A percentile compares a stretch with the other conserved stretches of the same genome.
These are phyloP conservation scores for Acanthosepion esculentum DNA, from an alignment of 2,888 invertebrate genomes.

Conservation along the genomic window DNA sequence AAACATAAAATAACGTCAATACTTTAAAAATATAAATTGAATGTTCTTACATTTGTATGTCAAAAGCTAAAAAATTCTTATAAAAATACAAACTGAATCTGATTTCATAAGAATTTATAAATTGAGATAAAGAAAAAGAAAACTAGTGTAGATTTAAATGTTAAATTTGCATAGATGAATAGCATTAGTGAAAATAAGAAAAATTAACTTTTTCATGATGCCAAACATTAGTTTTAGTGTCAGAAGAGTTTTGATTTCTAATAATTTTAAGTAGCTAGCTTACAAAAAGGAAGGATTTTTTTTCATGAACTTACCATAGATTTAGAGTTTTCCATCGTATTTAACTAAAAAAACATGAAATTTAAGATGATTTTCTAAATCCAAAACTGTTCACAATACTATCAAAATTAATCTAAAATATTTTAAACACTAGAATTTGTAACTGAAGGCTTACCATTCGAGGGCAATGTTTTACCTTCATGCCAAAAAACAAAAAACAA, in stretches of 20 bases:
- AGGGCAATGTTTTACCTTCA: too few species aligned
- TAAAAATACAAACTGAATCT: neutral
- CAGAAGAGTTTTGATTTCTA: neutral
- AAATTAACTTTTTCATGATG: slow-evolving; percentile 8
- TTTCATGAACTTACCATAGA: slow-evolving; percentile 33
- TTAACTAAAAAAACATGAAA: slow-evolving; percentile 33
- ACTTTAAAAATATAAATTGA: too few species aligned
- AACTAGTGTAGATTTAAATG: neutral
- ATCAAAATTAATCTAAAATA: neutral
- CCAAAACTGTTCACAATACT: slow-evolving; percentile 33
- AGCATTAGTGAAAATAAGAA: slow-evolving; percentile 11
- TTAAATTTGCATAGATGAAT: neutral
- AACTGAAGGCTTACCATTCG: neutral
- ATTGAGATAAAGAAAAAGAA: neutral
- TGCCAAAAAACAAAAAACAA: too few species aligned
- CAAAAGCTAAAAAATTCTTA: too few species aligned
- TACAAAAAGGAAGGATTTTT: neutral
- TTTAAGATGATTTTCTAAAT: slow-evolving; percentile 18
- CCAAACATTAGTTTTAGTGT: slow-evolving; percentile 33
- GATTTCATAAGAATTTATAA: neutral
- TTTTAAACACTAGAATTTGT: neutral
- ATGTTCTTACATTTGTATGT: too few species aligned
- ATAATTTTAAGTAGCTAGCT: neutral
- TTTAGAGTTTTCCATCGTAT: slow-evolving; percentile 33
- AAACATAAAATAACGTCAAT: neutral